phyloP scores from a whole-genome alignment of 2,113 vertebrate genomes.

The Cephalopholis sonnerati region DNA sequence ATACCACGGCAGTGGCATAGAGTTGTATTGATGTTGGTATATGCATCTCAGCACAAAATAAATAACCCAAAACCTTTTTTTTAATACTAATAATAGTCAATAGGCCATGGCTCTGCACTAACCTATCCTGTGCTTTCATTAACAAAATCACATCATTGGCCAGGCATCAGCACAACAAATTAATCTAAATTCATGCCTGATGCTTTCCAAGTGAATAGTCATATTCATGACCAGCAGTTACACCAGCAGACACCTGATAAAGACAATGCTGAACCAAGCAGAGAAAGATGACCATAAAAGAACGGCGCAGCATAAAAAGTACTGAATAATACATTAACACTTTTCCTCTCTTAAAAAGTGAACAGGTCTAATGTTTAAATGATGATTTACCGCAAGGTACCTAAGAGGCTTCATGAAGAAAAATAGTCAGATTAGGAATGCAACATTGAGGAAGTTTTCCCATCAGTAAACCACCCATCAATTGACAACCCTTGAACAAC shows the following conservation, averaged over 20 bases:
- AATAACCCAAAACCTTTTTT: no score
- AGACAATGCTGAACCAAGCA: constrained; percentile 31
- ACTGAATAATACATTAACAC: constrained; percentile 74
- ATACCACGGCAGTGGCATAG: no score
- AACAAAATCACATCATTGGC: no score
- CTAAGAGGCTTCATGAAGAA: constrained; percentile 50
- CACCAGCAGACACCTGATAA: constrained; percentile 10
- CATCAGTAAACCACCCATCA: no score
- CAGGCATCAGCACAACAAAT: no score
- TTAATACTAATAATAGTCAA: no score
- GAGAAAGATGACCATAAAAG: constrained; percentile 32
- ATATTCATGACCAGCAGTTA: constrained; percentile 6
- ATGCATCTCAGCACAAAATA: no score
- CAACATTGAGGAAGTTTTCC: no score
- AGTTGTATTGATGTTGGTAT: no score
- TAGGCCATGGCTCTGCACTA: no score
- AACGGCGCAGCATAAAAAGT: constrained; percentile 61
- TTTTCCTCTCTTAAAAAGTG: constrained; percentile 62
- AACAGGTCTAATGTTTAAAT: constrained; percentile 77
- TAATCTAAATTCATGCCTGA: not conserved
- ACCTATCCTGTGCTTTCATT: no score
- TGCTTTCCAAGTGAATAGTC: not conserved
- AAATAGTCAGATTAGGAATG: constrained; percentile 12
- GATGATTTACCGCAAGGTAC: constrained; percentile 71
- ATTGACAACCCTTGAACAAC: no score